Evolutionary conservation across 1,140 invertebrate species (phyloP), one percentile per base, ranked within the genome.

Genomic region (Bombus confusus): DNA sequence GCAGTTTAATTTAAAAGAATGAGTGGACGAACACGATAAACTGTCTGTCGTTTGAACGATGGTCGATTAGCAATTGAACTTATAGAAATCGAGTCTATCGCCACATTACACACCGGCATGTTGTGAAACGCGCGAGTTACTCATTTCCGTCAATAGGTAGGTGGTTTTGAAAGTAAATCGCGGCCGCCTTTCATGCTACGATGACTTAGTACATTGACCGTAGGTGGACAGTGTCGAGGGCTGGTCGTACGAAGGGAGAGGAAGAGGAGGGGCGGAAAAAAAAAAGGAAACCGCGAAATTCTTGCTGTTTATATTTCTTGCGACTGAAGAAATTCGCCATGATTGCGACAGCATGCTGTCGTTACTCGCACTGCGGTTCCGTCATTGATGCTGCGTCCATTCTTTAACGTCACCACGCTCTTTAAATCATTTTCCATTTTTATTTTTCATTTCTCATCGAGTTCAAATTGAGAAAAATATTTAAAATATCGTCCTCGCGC

Each of bases 111-210:
- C 43, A 28, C 28, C 18, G 62, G 37, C 28, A n/a, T 28, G 39
- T 85, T 80, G 79, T 59, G 84, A 85, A 85, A 85, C 78, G 47
- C 78, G 39, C 78, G 76, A 64, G 66, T 85, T 85, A 68, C 71
- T 85, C 79, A 81, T 85, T 85, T 80, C 84, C 84, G 84, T 85
- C 71, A 85, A 85, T 81, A 81, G 78, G 84, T 85, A 85, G 84
- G 84, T 75, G 84, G 84, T 85, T 85, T 85, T 69, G 84, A 85
- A 85, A 85, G 84, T 85, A 85, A 85, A 85, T 81, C 84, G 84
- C 71, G 79, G 66, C 71, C 77, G 71, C 84, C 71, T 85, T 85
- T 85, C 84, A 75, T 81, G 78, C 47, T 41, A 59, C 78, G 57
- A 73, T 68, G 84, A 72, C 83, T 79, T 80, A 47, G 25, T 39